These are phyloP conservation scores for Scyliorhinus canicula DNA, from an alignment of 2,797 vertebrate genomes.

Conservation along the genomic window DNA sequence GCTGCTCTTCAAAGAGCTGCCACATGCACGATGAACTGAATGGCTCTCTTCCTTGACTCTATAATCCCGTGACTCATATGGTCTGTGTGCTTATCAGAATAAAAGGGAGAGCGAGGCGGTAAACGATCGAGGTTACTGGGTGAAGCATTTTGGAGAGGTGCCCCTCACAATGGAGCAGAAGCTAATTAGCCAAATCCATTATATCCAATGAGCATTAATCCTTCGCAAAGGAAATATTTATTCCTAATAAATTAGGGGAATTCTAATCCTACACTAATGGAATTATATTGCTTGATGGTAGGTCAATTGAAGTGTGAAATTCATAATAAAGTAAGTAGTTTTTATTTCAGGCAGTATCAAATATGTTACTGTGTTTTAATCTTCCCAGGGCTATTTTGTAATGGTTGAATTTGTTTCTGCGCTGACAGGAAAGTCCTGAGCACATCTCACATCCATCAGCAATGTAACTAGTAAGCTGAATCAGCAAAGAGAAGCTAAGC, in stretches of 20 bases:
- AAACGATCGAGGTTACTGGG: background rate
- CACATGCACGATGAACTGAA: background rate
- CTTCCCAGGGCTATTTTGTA: background rate
- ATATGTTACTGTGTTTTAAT: background rate
- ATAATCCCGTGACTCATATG: background rate
- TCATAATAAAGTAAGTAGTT: conserved; percentile 1
- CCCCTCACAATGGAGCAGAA: background rate
- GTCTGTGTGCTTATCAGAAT: background rate
- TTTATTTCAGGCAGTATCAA: background rate
- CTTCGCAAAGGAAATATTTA: conserved; percentile 16
- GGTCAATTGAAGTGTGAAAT: conserved; percentile 7
- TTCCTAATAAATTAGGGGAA: conserved; percentile 8
- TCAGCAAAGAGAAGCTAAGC: background rate
- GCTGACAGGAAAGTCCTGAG: background rate
- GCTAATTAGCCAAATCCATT: background rate
- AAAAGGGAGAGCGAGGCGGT: no score
- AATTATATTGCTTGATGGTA: conserved; percentile 20
- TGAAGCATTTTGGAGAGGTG: background rate
- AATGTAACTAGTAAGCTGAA: background rate
- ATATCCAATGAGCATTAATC: background rate
- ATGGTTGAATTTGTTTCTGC: background rate
- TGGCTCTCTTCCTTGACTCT: background rate
- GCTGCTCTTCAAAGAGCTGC: background rate
- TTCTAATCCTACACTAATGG: conserved; percentile 14
- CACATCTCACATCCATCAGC: background rate